Conservation (phyloP, 1,140 invertebrate genomes). For the Metopolophium dirhodum region DNA sequence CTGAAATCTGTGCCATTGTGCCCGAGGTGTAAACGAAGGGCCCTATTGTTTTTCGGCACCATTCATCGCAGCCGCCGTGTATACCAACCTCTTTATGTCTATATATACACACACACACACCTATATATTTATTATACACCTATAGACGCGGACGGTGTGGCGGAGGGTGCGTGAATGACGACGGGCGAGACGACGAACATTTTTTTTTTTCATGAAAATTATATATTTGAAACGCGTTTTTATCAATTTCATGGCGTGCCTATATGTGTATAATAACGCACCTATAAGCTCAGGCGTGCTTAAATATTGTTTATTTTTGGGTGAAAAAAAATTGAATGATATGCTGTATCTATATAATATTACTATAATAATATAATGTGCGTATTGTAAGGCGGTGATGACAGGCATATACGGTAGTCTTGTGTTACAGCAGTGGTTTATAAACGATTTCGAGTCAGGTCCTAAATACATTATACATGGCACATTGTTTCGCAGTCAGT, state of each 20-base stretch:
- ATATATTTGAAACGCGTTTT: not conserved
- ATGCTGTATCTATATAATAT: not conserved
- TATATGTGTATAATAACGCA: not conserved
- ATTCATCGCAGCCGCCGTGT: slow-evolving; percentile 23
- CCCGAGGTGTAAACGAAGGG: slow-evolving; percentile 53
- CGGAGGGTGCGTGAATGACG: not conserved
- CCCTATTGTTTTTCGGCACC: slow-evolving; percentile 48
- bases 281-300: not conserved
- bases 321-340: not conserved
- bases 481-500: not conserved
- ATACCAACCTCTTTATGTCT: not conserved
- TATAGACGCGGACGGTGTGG: not conserved
- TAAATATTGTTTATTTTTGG: not conserved
- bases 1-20: slow-evolving; percentile 48
- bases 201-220: not conserved
- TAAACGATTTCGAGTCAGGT: not conserved
- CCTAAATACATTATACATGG: not conserved
- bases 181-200: not conserved
- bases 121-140: not conserved
- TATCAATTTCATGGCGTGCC: not conserved
- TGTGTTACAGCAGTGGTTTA: not conserved
- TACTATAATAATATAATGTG: not conserved
- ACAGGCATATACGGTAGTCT: not conserved
- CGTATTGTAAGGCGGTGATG: not conserved
- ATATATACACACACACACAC: not conserved